phyloP scores from a whole-genome alignment of 2,888 invertebrate genomes.

The Phengaris alcon region DNA sequence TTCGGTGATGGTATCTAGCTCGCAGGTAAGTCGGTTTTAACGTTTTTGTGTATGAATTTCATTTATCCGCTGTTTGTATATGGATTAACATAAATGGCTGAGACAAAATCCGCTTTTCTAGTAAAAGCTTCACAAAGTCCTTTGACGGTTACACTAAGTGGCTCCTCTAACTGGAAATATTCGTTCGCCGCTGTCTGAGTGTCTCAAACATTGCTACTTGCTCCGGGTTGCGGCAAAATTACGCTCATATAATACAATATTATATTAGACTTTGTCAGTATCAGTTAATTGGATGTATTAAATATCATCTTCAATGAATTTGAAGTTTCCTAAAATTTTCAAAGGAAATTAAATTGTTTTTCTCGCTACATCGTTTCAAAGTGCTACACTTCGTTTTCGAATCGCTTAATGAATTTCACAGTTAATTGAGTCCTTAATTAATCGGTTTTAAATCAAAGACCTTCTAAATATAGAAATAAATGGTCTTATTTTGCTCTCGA shows the following conservation, averaged over 20 bases:
- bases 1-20: constrained; percentile 47
- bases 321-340: background rate
- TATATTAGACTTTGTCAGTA: background rate
- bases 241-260: constrained; percentile 1
- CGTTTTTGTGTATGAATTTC: background rate
- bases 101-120: constrained; percentile 44
- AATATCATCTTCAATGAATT: background rate
- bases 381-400: constrained; percentile 17
- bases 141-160: constrained; percentile 50
- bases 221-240: constrained; percentile 20
- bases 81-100: constrained; percentile 25
- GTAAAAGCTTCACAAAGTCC: constrained; percentile 51
- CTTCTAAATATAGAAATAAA: constrained; percentile 2
- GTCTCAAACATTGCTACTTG: constrained; percentile 47
- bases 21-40: constrained; percentile 35
- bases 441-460: background rate
- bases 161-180: constrained; percentile 53
- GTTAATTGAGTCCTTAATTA: background rate
- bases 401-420: background rate
- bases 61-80: background rate
- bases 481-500: background rate
- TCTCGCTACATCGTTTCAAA: background rate
- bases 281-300: background rate
- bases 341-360: background rate
- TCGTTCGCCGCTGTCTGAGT: constrained; percentile 47